Evolutionary conservation across 2,797 vertebrate species (phyloP), one percentile per base, ranked within the genome.

Genomic region (Holocentrus rufus): DNA sequence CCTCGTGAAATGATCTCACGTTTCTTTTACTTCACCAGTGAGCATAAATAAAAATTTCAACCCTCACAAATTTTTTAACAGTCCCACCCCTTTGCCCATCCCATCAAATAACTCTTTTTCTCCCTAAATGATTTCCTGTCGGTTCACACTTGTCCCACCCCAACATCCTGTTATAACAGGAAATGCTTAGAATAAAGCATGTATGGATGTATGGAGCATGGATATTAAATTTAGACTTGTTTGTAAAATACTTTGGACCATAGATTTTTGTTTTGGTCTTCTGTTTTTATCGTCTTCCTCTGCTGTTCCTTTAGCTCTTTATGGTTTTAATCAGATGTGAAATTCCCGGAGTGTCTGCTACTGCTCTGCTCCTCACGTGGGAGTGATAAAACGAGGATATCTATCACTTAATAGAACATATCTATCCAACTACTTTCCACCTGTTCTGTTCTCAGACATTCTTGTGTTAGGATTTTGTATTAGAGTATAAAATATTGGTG

Each of bases 181-280:
- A 27, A 27, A 27, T 27, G 4, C 25, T 2, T 27, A 2, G 4
- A 27, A 27, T 27, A 27, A 2, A 27, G 25, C 25, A 27, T 27
- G 25, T 27, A 27, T 27, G 4, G 25, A 27, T 27, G 25, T 4
- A 83, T 80, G 65, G 81, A 20, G 30, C 20, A 11, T 22, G 15
- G 79, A 86, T 77, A 81, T 10, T 7, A 27, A 71, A 30, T 64
- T 7, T 2, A 67, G 46, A 1, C 39, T 57, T 52, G 0, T 57
- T 76, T 69, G 27, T 68, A 44, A 85, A 62, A 66, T 57, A 44
- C 34, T 4, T 52, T 47, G 36, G 2, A 68, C 20, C 2, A 0
- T 5, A 39, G 2, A 27, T 27, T 27, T 27, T 27, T 27, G 25
- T 27, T 27, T 27, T 27, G 25, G 25, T 27, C 25, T 27, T 27